phyloP scores from a whole-genome alignment of 2,888 invertebrate genomes.

The Pollenia amentaria region DNA sequence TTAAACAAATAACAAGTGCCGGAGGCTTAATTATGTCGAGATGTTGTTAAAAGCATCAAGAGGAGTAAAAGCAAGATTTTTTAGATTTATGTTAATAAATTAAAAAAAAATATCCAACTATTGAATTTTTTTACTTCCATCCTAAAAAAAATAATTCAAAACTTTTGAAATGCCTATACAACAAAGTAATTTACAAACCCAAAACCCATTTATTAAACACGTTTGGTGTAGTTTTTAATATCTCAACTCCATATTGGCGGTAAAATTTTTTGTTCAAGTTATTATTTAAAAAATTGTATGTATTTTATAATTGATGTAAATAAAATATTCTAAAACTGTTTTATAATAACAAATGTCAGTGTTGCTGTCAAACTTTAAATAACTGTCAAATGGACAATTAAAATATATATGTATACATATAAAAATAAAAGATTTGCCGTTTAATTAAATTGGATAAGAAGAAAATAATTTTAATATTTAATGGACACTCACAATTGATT shows the following conservation, averaged over 20 bases:
- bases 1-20: conserved; percentile 58
- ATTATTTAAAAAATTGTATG: neutral
- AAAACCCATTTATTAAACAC: no score
- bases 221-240: no score
- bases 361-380: conserved; percentile 13
- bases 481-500: neutral
- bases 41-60: conserved; percentile 46
- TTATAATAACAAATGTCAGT: neutral
- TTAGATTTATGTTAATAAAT: no score
- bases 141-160: no score
- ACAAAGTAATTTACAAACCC: no score
- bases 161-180: no score
- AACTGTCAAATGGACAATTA: conserved; percentile 6
- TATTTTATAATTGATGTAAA: neutral
- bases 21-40: conserved; percentile 61
- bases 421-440: neutral
- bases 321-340: conserved; percentile 4
- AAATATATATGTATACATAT: neutral
- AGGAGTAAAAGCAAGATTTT: neutral
- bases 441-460: neutral
- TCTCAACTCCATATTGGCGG: no score
- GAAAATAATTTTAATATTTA: conserved; percentile 28
- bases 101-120: no score
- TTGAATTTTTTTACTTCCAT: no score
- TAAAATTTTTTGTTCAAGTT: neutral